Evolutionary conservation across 2,888 invertebrate genomes (phyloP), one percentile per base, ranked within the genome.

Genomic region (Athalia rosae): DNA sequence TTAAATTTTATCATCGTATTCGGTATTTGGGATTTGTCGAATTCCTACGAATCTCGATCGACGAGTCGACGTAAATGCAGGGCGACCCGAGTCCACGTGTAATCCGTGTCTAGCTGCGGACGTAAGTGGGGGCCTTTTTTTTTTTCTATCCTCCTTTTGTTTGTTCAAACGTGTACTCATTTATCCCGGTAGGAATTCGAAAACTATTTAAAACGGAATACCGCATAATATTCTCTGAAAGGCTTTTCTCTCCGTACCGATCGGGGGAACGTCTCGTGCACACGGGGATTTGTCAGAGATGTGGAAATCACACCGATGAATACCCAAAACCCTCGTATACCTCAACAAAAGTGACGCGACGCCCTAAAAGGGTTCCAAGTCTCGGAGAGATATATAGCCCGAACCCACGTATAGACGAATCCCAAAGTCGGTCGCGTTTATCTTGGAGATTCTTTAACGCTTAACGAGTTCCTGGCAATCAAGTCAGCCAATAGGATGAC

Each of bases 281-380:
- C 2, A 28, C 13, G 61, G 59, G 74, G 74, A 74, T 74, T 74
- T 74, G 74, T 74, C 74, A 62, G 61, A 61, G 74, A 62, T 59
- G 62, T 61, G 61, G 74, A 74, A 62, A 62, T 61, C 74, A 62
- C 28, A 28, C 28, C 50, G 74, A 61, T 74, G 74, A 74, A 48
- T 41, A 15, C 41, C n/a, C n/a, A 3, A 45, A 56, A 61, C 74
- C 74, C 62, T 74, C 62, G 28, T 28, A 28, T 28, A n/a, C 48
- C 50, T 50, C 50, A 28, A 45, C 59, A 28, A 62, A 13, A 28
- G 61, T 50, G 74, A 74, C 74, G 74, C 28, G 28, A 28, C 28
- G 58, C 58, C 74, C 74, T 74, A 74, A 74, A 74, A 74, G 74
- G 74, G 74, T 74, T 74, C 28, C 74, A 47, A 50, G 47, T 53